Conservation (phyloP, 2,888 invertebrate species). For the Allacma fusca region DNA sequence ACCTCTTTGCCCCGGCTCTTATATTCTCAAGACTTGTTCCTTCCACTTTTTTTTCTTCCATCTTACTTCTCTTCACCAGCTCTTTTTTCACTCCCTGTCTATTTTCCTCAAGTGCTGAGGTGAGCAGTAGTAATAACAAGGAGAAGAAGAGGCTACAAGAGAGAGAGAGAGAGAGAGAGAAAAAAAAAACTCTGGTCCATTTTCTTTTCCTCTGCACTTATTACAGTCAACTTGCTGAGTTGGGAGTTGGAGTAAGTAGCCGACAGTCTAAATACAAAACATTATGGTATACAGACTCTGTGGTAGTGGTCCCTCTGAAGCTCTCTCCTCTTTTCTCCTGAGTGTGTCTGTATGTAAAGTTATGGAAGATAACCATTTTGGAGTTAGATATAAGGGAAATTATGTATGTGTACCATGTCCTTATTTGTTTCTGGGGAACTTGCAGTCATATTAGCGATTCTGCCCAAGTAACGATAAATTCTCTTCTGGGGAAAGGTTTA, state of each 20-base stretch:
- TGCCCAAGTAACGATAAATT: slow-evolving; percentile 6
- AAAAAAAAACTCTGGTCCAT: slow-evolving; percentile 13
- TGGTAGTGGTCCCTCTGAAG: background rate
- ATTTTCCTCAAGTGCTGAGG: slow-evolving; percentile 27
- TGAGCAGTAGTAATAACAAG: slow-evolving; percentile 25
- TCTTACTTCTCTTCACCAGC: background rate
- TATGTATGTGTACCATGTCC: slow-evolving; percentile 9
- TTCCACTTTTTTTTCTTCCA: background rate
- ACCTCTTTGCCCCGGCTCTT: slow-evolving; percentile 10
- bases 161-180: background rate
- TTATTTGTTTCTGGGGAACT: slow-evolving; percentile 16
- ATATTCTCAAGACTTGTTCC: slow-evolving; percentile 7
- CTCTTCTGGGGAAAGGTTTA: slow-evolving; percentile 2
- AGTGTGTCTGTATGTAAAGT: background rate
- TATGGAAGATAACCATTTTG: slow-evolving; percentile 12
- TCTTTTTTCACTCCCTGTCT: background rate
- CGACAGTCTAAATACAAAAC: background rate
- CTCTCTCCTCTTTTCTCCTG: background rate
- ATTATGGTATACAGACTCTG: background rate
- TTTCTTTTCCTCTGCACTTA: background rate
- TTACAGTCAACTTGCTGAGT: slow-evolving; percentile 8
- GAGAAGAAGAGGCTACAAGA: background rate
- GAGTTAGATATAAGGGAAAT: background rate
- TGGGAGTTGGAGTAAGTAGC: background rate
- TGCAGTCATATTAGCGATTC: slow-evolving; percentile 8